phyloP scores from a whole-genome alignment of 1,140 invertebrate species.

The Rhopalosiphum maidis region DNA sequence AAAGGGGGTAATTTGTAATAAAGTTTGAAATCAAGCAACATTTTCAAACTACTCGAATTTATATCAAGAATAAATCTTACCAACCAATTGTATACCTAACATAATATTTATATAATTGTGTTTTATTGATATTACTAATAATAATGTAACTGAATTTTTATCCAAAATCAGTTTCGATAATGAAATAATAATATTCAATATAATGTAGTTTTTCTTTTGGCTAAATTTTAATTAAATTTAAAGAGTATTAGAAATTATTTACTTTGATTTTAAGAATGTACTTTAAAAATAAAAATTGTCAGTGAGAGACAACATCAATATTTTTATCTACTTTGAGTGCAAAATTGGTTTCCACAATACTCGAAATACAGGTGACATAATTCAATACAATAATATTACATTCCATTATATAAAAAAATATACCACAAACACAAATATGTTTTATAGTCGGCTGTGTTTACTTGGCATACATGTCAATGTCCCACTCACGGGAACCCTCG shows the following conservation, averaged over 20 bases:
- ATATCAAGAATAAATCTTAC: not conserved
- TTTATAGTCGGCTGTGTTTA: not conserved
- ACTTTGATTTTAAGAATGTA: no score
- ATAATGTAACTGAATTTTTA: no score
- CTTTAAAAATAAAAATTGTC: no score
- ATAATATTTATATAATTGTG: no score
- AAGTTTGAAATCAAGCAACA: not conserved
- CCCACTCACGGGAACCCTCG: not conserved
- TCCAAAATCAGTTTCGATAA: no score
- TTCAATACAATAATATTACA: not conserved
- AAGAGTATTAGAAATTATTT: no score
- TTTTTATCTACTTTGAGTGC: not conserved
- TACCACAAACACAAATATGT: not conserved
- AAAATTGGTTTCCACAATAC: not conserved
- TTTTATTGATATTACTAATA: no score
- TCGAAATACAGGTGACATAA: not conserved
- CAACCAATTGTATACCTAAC: no score
- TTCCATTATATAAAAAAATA: not conserved
- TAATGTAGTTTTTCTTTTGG: no score
- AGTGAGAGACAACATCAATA: not conserved
- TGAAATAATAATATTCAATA: no score
- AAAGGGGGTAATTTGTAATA: not conserved
- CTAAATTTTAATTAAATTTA: no score
- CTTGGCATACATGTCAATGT: not conserved
- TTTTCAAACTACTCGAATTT: no score